Evolutionary conservation across 2,797 vertebrate species (phyloP), one percentile per base, ranked within the genome.

Genomic region (Loriculus beryllinus): DNA sequence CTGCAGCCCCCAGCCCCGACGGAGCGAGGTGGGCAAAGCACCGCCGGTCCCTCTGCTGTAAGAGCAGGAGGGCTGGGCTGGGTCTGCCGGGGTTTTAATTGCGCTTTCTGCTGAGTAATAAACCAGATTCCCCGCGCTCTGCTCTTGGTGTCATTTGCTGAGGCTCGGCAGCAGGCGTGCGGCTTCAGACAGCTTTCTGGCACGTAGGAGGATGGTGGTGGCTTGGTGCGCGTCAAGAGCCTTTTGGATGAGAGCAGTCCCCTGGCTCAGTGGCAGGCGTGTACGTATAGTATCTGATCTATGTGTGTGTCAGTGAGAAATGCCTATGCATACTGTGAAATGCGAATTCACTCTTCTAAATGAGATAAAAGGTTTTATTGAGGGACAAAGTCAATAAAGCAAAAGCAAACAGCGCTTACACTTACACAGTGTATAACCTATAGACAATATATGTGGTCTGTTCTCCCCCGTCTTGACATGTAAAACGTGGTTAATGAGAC

Each of bases 391-490:
- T n/a, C n/a, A n/a, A n/a, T n/a, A n/a, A n/a, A n/a, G n/a, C n/a
- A n/a, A n/a, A n/a, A n/a, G n/a, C n/a, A n/a, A n/a, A n/a, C n/a
- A n/a, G n/a, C n/a, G n/a, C n/a, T n/a, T n/a, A 10, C 7, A 2
- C 39, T 40, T 40, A 40, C 1, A 10, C 26, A 1, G 10, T 0
- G 9, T 14, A 5, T 6, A 76, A n/a, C 33, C 51, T 18, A 0
- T 1, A 19, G 9, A 4, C 0, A 4, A 20, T 7, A 4, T 2
- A n/a, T 1, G 5, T 5, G 33, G 8, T 14, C 39, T 33, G 31
- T 10, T 23, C 62, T 51, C 78, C 14, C 39, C 2, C 10, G 7
- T 35, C 51, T 40, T 29, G 1, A 10, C 0, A 0, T 18, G 42
- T 5, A 25, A 45, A 16, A 43, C 0, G 4, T 9, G 35, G 8